Percentiles rank a stretch among this genome's conserved stretches.
Conservation (phyloP, 2,113 vertebrate species). For the Calypte anna region DNA sequence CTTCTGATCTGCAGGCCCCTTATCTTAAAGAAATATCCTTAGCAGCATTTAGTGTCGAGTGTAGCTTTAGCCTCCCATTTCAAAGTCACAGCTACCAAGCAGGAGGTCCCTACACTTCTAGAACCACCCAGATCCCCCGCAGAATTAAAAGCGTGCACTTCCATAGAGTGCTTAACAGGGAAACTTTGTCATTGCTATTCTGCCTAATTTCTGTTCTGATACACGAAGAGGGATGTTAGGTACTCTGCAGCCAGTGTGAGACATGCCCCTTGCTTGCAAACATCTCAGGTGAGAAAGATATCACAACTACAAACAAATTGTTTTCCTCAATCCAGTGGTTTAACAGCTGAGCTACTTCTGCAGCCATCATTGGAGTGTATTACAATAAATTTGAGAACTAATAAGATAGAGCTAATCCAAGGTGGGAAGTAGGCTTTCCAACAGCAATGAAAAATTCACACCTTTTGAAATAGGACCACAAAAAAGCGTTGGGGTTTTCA, state of each 20-base stretch:
- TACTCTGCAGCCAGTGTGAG: background rate
- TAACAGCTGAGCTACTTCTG: background rate
- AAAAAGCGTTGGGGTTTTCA: background rate
- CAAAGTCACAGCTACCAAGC: background rate
- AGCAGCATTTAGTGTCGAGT: too few relatives aligned
- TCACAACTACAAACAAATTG: background rate
- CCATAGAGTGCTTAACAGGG: background rate
- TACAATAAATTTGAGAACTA: background rate
- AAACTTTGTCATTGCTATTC: background rate
- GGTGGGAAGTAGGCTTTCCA: background rate
- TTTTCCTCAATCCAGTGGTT: background rate
- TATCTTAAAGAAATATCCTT: background rate
- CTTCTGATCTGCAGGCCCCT: background rate
- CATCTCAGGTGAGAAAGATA: background rate
- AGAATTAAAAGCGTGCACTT: background rate
- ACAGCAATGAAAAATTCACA: too few relatives aligned
- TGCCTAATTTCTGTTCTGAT: rapidly evolving
- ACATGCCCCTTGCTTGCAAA: background rate
- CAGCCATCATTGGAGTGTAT: background rate
- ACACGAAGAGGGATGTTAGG: background rate
- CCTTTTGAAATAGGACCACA: too few relatives aligned
- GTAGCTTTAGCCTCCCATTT: background rate
- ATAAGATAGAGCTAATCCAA: background rate
- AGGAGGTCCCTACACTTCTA: background rate
- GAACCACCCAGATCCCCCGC: background rate